Evolutionary conservation across 2,113 vertebrate genomes (phyloP), one percentile per base, ranked within the genome.

Genomic region (Lophochroa leadbeateri): DNA sequence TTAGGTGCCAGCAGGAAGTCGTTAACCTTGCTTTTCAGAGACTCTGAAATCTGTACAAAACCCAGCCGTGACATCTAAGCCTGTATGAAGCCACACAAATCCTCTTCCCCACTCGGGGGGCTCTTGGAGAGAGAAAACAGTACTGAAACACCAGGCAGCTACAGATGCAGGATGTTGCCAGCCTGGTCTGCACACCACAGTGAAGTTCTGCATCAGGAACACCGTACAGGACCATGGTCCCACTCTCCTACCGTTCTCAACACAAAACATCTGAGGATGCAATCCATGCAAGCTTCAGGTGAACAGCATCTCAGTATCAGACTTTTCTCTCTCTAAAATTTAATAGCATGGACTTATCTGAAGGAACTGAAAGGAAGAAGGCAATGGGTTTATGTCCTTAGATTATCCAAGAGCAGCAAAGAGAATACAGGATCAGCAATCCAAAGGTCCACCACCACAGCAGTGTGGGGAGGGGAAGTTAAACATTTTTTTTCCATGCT

Each of bases 101-200:
- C 18, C 39, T 88, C 39, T 37, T 58, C 25, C 50, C 58, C 10
- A n/a, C 14, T 61, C 1, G 0, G 39, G 25, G 25, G 39, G 15
- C 39, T 64, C 61, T 50, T 5, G 2, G 55, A 80, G 55, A 68
- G 41, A 52, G 64, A 55, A 86, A 53, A 63, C 14, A 19, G 44
- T 7, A 46, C 31, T 53, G 57, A 57, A 68, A 52, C n/a, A 78
- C 37, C 55, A 88, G 49, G 33, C 44, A 65, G 63, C 46, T 53
- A 24, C 33, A 58, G 52, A 63, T 37, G 27, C 41, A 82, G 33
- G 55, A 57, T 72, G 65, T 46, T 57, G 60, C 49, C 39, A 71
- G 55, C 18, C 55, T 17, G 57, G 46, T 83, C 33, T 7, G 2
- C n/a, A 47, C 2, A 7, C 12, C 0, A 0, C 21, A 15, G 35